A percentile compares a stretch with the other conserved stretches of the same genome.
phyloP scores from a whole-genome alignment of 2,888 invertebrate genomes.

The Brenthis hecate region DNA sequence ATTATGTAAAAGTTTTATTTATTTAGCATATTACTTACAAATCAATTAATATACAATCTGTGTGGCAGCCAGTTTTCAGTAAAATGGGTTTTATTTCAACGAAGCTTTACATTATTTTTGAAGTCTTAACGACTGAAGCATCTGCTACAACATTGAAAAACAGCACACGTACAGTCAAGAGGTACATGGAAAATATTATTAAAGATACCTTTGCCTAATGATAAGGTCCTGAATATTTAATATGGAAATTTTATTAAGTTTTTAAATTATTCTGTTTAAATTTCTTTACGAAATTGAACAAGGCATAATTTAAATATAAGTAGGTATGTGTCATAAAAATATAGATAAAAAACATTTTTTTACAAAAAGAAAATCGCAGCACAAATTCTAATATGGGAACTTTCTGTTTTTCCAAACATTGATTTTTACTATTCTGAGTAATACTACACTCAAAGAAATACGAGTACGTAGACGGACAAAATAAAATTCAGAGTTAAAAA shows the following conservation, averaged over 20 bases:
- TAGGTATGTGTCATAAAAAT: too few relatives aligned
- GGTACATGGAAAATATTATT: slow-evolving; percentile 32
- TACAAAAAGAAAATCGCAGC: too few relatives aligned
- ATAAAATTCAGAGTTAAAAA: too few relatives aligned
- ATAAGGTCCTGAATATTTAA: background rate
- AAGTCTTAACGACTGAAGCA: slow-evolving; percentile 31
- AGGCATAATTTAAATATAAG: too few relatives aligned
- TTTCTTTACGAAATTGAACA: too few relatives aligned
- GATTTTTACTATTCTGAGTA: too few relatives aligned
- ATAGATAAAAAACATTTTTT: too few relatives aligned
- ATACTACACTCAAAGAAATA: too few relatives aligned
- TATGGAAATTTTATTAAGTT: background rate
- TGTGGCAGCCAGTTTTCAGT: slow-evolving; percentile 18
- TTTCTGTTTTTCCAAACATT: too few relatives aligned
- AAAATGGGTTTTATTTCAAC: slow-evolving; percentile 30
- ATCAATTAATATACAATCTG: slow-evolving; percentile 32
- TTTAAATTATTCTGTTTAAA: too few relatives aligned
- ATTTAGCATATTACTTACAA: slow-evolving; percentile 1
- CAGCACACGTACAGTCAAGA: slow-evolving; percentile 25
- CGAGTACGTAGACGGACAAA: too few relatives aligned
- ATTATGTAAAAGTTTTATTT: background rate
- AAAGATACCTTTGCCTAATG: slow-evolving; percentile 14
- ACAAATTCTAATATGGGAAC: too few relatives aligned
- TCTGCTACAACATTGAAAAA: slow-evolving; percentile 27
- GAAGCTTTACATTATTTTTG: slow-evolving; percentile 28